phyloP scores from a whole-genome alignment of 2,113 vertebrate species.

The Pelecanus crispus region DNA sequence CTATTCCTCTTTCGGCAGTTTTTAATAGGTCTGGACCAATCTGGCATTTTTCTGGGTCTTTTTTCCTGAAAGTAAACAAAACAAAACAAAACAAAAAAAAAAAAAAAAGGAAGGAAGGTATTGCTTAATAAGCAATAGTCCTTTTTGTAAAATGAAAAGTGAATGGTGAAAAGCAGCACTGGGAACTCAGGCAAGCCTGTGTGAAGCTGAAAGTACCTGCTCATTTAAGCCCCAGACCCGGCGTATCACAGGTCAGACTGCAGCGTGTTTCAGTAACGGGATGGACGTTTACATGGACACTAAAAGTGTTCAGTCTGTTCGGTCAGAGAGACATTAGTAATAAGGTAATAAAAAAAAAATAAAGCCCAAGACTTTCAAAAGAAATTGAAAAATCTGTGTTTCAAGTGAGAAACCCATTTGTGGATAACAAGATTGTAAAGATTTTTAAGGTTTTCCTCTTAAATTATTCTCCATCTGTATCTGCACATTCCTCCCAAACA shows the following conservation, averaged over 20 bases:
- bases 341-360: neutral
- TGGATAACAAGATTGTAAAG: neutral
- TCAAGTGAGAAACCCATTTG: neutral
- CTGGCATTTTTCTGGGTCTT: neutral
- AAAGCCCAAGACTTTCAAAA: neutral
- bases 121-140: neutral
- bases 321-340: neutral
- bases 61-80: neutral
- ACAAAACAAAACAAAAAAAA: too few species aligned
- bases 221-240: neutral
- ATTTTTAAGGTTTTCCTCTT: neutral
- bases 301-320: neutral
- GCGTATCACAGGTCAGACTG: neutral
- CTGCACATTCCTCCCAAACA: neutral
- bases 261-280: neutral
- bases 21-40: neutral
- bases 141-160: neutral
- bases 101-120: neutral
- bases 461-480: neutral
- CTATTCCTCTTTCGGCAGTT: accelerated
- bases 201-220: neutral
- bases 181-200: neutral
- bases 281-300: neutral
- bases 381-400: neutral
- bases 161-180: neutral